Percentiles rank a stretch among this genome's conserved stretches.
These are phyloP conservation scores for Phrynocephalus versicolor DNA, from an alignment of 2,113 vertebrate genomes.

Conservation along the genomic window DNA sequence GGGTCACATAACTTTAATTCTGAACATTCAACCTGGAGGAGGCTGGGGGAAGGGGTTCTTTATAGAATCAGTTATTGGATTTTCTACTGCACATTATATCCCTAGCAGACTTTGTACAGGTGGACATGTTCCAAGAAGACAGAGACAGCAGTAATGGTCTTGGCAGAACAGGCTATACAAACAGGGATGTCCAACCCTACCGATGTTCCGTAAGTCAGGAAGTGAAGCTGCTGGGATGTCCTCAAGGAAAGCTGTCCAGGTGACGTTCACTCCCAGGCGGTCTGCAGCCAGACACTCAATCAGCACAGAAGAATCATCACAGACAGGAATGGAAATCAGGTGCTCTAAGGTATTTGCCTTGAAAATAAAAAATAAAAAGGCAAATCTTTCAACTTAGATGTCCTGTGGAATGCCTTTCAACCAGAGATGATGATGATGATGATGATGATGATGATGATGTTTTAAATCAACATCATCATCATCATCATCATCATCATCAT, in stretches of 20 bases:
- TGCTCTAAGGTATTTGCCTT: slow-evolving; percentile 71
- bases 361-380: neutral
- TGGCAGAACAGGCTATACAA: neutral
- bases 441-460: too few species aligned
- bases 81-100: neutral
- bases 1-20: too few species aligned
- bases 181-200: slow-evolving; percentile 63
- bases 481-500: too few species aligned
- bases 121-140: neutral
- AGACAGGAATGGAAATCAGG: slow-evolving; percentile 65
- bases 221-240: slow-evolving; percentile 76
- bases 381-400: neutral
- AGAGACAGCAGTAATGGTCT: neutral
- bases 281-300: slow-evolving; percentile 73
- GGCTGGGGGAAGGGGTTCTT: too few species aligned
- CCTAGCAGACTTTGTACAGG: neutral
- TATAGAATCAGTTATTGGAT: neutral
- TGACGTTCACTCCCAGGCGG: slow-evolving; percentile 75
- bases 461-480: too few species aligned
- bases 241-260: slow-evolving; percentile 74
- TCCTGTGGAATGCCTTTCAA: too few species aligned
- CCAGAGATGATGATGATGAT: too few species aligned
- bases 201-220: slow-evolving; percentile 80
- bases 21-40: too few species aligned
- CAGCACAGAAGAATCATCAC: slow-evolving; percentile 75